Evolutionary conservation across 2,113 vertebrate genomes (phyloP).

Genomic region (Seriola dumerili): DNA sequence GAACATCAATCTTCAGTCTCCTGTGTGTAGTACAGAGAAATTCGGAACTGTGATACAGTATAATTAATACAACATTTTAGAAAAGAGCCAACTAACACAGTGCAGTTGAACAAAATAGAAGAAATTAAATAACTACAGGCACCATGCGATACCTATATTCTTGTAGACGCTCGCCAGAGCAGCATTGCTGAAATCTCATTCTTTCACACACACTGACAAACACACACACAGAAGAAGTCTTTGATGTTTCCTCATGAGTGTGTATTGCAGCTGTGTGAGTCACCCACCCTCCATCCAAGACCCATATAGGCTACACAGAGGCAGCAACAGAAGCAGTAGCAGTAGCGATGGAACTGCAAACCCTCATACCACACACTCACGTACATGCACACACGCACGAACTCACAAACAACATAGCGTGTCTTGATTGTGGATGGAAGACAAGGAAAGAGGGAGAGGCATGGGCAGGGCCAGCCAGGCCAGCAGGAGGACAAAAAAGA

Average conservation of each 20-base stretch:
- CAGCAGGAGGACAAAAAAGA: slow-evolving; percentile 25
- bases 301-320: slow-evolving; percentile 84
- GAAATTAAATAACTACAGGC: slow-evolving; percentile 25
- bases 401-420: slow-evolving; percentile 81
- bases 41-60: background rate
- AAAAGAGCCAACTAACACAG: slow-evolving; percentile 13
- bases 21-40: background rate
- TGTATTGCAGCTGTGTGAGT: slow-evolving; percentile 73
- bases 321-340: slow-evolving; percentile 80
- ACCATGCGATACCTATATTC: slow-evolving; percentile 46
- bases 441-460: slow-evolving; percentile 21
- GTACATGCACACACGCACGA: slow-evolving; percentile 17
- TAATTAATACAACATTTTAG: slow-evolving; percentile 1
- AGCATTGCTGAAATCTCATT: slow-evolving; percentile 57
- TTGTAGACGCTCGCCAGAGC: slow-evolving; percentile 75
- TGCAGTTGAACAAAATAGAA: slow-evolving; percentile 11
- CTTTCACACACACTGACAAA: slow-evolving; percentile 42
- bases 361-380: slow-evolving; percentile 23
- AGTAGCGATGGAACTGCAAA: slow-evolving; percentile 50
- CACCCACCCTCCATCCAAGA: slow-evolving; percentile 70
- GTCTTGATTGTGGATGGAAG: slow-evolving; percentile 85
- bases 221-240: slow-evolving; percentile 81
- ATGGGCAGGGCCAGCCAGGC: slow-evolving; percentile 49
- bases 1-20: slow-evolving; percentile 9
- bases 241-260: slow-evolving; percentile 87